phyloP scores from a whole-genome alignment of 2,888 invertebrate genomes.

The Prosapia bicincta region DNA sequence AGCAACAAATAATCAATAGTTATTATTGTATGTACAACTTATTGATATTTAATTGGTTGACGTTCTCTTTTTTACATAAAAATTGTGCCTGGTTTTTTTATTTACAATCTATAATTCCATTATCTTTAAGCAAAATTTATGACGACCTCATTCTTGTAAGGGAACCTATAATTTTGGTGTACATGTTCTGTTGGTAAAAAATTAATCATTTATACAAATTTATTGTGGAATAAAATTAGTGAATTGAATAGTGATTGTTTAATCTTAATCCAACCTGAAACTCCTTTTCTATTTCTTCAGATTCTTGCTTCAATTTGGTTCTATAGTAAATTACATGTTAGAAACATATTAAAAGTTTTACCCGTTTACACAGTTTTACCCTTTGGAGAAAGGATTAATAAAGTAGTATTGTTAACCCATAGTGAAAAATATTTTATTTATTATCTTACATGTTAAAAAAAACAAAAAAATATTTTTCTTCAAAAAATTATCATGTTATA shows the following conservation, averaged over 20 bases:
- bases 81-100: not conserved
- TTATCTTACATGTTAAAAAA: too few relatives aligned
- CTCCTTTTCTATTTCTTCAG: too few relatives aligned
- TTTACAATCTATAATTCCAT: not conserved
- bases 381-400: too few relatives aligned
- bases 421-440: too few relatives aligned
- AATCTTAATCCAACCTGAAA: not conserved
- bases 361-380: too few relatives aligned
- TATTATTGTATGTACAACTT: conserved; percentile 5
- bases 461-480: too few relatives aligned
- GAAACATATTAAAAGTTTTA: too few relatives aligned
- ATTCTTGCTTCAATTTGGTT: too few relatives aligned
- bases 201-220: not conserved
- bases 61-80: not conserved
- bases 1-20: not conserved
- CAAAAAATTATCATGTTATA: too few relatives aligned
- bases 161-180: not conserved
- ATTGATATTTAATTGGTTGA: not conserved
- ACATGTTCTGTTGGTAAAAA: not conserved
- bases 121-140: not conserved
- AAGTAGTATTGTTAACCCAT: too few relatives aligned
- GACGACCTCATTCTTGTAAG: not conserved
- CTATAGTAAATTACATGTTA: too few relatives aligned
- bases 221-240: not conserved
- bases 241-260: not conserved